These are phyloP conservation scores for Kryphioiulus occultus DNA, from an alignment of 2,888 invertebrate species.

Conservation along the genomic window DNA sequence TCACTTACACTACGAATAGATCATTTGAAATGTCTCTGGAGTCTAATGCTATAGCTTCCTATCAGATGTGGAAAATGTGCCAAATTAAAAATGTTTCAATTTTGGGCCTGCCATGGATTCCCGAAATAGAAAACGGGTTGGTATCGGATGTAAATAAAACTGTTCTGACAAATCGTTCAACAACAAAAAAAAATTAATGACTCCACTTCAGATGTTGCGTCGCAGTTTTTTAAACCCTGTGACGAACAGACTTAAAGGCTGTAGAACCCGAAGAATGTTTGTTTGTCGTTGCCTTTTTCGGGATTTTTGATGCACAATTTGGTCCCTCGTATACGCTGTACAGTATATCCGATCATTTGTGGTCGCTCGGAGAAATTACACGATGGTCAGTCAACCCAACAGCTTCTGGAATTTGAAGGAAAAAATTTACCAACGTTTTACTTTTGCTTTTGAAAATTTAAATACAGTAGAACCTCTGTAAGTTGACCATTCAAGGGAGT, in stretches of 20 bases:
- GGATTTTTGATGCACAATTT: constrained; percentile 14
- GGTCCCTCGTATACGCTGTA: constrained; percentile 6
- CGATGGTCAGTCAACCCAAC: constrained; percentile 23
- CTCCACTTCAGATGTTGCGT: constrained; percentile 15
- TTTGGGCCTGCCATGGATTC: neutral
- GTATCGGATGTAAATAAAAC: constrained; percentile 6
- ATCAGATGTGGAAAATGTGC: neutral
- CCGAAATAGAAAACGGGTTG: neutral
- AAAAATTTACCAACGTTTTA: neutral
- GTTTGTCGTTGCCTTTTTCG: constrained; percentile 18
- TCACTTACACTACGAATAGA: neutral
- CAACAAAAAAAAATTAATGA: constrained; percentile 23
- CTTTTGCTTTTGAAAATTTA: too few species aligned
- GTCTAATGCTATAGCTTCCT: neutral
- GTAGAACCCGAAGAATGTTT: constrained; percentile 11
- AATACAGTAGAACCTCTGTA: too few species aligned
- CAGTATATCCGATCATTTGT: too few species aligned
- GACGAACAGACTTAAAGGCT: constrained; percentile 23
- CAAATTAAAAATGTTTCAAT: constrained; percentile 13
- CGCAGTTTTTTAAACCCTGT: constrained; percentile 15
- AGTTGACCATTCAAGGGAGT: too few species aligned
- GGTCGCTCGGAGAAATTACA: constrained; percentile 11
- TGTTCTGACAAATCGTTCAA: constrained; percentile 13
- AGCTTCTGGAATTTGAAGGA: neutral
- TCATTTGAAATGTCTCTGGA: neutral